Conservation (phyloP, 2,888 invertebrate genomes). For the Dilophus febrilis region DNA sequence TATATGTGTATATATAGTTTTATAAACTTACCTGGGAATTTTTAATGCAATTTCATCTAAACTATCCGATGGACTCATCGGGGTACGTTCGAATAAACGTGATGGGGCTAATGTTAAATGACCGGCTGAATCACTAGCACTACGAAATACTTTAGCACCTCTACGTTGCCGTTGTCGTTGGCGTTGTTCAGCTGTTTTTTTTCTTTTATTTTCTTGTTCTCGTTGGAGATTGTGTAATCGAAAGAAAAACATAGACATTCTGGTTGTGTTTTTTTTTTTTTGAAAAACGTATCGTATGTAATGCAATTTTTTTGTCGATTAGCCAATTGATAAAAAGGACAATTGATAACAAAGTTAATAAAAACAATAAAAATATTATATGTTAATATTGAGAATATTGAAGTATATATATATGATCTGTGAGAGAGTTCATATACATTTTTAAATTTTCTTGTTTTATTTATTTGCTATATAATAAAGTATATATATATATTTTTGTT, state of each 20-base stretch:
- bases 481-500: too few species aligned
- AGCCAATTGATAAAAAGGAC: too few species aligned
- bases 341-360: too few species aligned
- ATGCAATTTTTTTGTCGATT: too few species aligned
- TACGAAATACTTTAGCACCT: slow-evolving; percentile 38
- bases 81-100: slow-evolving; percentile 67
- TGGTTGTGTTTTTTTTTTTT: slow-evolving; percentile 30
- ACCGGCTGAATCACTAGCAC: slow-evolving; percentile 31
- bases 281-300: too few species aligned
- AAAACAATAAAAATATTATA: too few species aligned
- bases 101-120: slow-evolving; percentile 55
- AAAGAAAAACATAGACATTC: slow-evolving; percentile 92
- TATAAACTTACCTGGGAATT: slow-evolving; percentile 65
- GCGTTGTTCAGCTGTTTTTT: slow-evolving; percentile 33
- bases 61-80: slow-evolving; percentile 71
- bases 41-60: slow-evolving; percentile 82
- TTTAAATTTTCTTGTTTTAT: too few species aligned
- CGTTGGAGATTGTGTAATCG: slow-evolving; percentile 81
- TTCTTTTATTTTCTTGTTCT: slow-evolving; percentile 59
- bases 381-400: too few species aligned
- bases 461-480: too few species aligned
- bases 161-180: slow-evolving; percentile 30
- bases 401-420: too few species aligned
- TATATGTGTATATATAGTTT: too few species aligned
- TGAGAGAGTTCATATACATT: too few species aligned